Evolutionary conservation across 2,888 invertebrate genomes (phyloP), one percentile per base, ranked within the genome.

Genomic region (Nymphalis polychloros): DNA sequence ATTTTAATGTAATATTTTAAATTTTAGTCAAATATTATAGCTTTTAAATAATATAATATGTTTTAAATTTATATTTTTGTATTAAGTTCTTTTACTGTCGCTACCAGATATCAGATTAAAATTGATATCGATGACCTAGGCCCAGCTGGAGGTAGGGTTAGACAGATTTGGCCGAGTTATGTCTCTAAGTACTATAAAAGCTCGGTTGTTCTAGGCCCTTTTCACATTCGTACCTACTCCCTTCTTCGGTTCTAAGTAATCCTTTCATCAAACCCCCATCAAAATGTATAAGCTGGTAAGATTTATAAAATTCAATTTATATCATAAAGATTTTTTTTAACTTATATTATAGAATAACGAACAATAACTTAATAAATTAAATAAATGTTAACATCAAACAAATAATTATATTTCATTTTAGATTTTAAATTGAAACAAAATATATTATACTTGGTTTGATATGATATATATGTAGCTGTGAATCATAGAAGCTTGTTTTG

Each of bases 261-360:
- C 81, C 78, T 47, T 17, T 27, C 31, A 67, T 20, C 52, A 75
- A 82, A 74, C 74, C 77, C 81, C 81, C 79, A 78, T 81, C 89
- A 93, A 93, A 85, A 94, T 94, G 94, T 94, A 93, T 90, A 94
- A 94, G 80, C 87, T 94, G 93, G 94, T 94, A 90, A 94, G 94
- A 80, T 4, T 19, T 19, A 19, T n/a, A 19, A 57, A 57, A 19
- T n/a, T 19, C 2, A 41, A 10, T 41, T 19, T 41, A 57, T n/a
- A 7, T 5, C 27, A 31, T 17, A 16, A 16, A 16, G 5, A 20
- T 53, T 16, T 13, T 2, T 7, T 27, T 27, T 13, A 23, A 53
- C 17, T 17, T 23, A 13, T 53, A 27, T 17, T 31, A 27, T 7
- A 10, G 17, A 23, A 27, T 16, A 10, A 53, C 27, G 16, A 23